Percentiles rank a stretch among this genome's conserved stretches.
Conservation (phyloP, 2,797 vertebrate species). For the Peromyscus attwateri region DNA sequence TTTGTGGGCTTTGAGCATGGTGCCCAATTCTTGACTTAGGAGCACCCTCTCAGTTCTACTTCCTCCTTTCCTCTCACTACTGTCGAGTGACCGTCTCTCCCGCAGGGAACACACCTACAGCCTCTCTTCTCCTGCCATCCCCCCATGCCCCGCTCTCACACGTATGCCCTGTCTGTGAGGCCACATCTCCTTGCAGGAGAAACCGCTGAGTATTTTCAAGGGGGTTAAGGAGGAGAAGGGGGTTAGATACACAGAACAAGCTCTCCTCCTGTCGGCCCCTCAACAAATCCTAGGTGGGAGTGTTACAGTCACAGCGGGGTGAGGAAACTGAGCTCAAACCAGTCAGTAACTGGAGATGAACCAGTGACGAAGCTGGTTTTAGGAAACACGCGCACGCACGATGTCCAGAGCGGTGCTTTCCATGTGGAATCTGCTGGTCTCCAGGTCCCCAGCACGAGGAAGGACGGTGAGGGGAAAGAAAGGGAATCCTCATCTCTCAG, state of each 20-base stretch:
- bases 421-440: neutral
- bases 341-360: neutral
- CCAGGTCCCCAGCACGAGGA: neutral
- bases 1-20: neutral
- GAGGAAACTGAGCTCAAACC: neutral
- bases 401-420: neutral
- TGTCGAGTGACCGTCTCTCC: neutral
- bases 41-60: neutral
- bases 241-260: neutral
- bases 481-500: neutral
- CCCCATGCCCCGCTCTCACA: rapidly evolving
- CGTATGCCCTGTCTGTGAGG: neutral
- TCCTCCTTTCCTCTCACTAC: neutral
- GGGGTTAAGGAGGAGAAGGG: neutral
- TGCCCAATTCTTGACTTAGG: neutral
- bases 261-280: neutral
- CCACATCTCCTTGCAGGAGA: neutral
- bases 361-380: neutral
- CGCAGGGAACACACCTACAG: neutral
- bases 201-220: neutral
- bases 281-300: neutral
- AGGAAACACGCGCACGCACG: rapidly evolving
- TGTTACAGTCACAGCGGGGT: neutral
- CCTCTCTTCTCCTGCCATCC: neutral
- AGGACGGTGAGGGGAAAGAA: neutral